These are phyloP conservation scores for Orthosia cruda DNA, from an alignment of 2,888 invertebrate genomes.

Conservation along the genomic window DNA sequence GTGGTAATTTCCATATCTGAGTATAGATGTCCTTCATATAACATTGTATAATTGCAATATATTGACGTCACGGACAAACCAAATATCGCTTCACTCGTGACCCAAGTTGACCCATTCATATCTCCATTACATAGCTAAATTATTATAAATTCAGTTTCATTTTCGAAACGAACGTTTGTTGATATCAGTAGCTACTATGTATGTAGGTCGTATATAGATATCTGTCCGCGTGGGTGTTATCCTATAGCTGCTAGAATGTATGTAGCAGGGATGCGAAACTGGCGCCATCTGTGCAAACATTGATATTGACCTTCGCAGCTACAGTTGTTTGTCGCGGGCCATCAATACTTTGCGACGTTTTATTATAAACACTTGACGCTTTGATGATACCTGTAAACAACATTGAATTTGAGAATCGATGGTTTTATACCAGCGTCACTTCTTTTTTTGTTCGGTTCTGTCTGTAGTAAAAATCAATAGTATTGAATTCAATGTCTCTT, in stretches of 20 bases:
- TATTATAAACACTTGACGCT: slow-evolving; percentile 63
- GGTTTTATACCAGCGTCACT: slow-evolving; percentile 6
- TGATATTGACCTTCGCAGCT: slow-evolving; percentile 77
- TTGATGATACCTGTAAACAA: slow-evolving; percentile 54
- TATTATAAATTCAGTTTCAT: slow-evolving; percentile 15
- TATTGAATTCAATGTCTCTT: slow-evolving; percentile 39
- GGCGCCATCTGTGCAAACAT: slow-evolving; percentile 78
- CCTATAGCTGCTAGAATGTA: slow-evolving; percentile 33
- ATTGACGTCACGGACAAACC: slow-evolving; percentile 35
- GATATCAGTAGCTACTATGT: slow-evolving; percentile 8
- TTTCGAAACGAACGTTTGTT: slow-evolving; percentile 14
- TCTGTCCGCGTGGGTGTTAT: slow-evolving; percentile 37
- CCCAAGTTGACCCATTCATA: slow-evolving; percentile 42
- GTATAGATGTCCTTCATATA: slow-evolving; percentile 39
- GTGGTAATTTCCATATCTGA: slow-evolving; percentile 14
- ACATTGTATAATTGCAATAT: slow-evolving; percentile 31
- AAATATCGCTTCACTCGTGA: slow-evolving; percentile 40
- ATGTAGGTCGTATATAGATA: slow-evolving; percentile 35
- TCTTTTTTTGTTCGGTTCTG: slow-evolving; percentile 3
- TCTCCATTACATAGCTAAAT: slow-evolving; percentile 12
- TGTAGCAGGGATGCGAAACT: slow-evolving; percentile 55
- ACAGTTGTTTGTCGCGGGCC: slow-evolving; percentile 58
- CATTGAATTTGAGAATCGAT: slow-evolving; percentile 28
- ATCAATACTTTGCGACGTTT: slow-evolving; percentile 57
- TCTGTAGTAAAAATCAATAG: slow-evolving; percentile 50